Conservation (phyloP, 2,113 vertebrate genomes). For the Monarcha castaneiventris region DNA sequence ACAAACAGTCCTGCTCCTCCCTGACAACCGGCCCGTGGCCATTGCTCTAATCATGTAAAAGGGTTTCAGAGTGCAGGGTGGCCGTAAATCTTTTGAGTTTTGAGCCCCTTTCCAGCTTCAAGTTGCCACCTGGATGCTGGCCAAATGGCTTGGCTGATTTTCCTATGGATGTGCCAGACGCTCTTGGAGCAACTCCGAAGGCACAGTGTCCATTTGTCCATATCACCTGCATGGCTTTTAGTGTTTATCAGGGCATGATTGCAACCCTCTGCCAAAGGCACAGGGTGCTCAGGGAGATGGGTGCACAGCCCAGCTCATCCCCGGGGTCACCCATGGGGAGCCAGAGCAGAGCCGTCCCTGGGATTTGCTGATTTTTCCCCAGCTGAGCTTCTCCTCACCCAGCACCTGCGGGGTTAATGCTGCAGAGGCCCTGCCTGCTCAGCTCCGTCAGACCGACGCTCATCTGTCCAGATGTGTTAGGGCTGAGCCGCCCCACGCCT, state of each 20-base stretch:
- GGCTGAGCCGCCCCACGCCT: neutral
- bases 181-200: neutral
- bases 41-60: neutral
- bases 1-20: neutral
- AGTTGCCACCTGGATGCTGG: constrained; percentile 1
- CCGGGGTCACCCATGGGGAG: neutral
- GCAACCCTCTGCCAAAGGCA: fast-evolving
- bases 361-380: neutral
- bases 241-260: fast-evolving
- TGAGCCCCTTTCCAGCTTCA: neutral
- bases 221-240: neutral
- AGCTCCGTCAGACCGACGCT: neutral
- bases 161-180: fast-evolving
- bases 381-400: neutral
- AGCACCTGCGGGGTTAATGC: fast-evolving
- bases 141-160: constrained; percentile 7
- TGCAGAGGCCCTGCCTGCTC: neutral
- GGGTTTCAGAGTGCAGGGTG: neutral
- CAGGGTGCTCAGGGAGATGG: neutral
- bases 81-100: neutral
- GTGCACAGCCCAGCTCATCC: fast-evolving
- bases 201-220: fast-evolving
- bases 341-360: neutral
- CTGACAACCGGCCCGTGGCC: fast-evolving
- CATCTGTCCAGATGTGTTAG: constrained; percentile 12